Evolutionary conservation across 2,797 vertebrate genomes (phyloP), one percentile per base, ranked within the genome.

Genomic region (Gastrophryne carolinensis): DNA sequence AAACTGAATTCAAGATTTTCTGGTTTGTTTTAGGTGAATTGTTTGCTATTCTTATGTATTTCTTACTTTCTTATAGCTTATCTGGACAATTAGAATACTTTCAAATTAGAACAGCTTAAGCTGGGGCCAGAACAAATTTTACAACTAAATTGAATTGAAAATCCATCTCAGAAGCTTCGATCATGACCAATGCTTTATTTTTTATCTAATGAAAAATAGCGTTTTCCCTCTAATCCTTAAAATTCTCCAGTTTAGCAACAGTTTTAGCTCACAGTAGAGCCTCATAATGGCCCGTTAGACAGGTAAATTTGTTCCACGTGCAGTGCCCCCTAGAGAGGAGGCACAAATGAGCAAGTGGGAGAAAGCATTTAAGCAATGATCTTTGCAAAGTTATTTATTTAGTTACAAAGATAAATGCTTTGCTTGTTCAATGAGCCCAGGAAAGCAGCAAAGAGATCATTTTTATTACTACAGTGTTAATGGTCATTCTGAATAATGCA

Each of bases 231-330:
- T 23, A 35, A 64, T 71, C 67, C n/a, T 72, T 72, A 17, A 8
- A 65, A 65, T 50, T 47, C 17, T 47, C 34, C 37, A 12, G 12
- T 54, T 71, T 35, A 49, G 67, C 23, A 39, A 35, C 75, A 47
- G 74, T 34, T 66, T 76, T 21, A 17, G 37, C 50, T 57, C 75
- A 65, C 75, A 11, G 39, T 17, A 39, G 75, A 72, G 47, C 44
- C 32, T 57, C 70, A 57, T 58, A 68, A 66, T 47, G 66, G 75
- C 69, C 61, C 72, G 75, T 66, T 72, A 72, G 39, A 56, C 68
- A 72, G 61, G 32, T 54, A 71, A 29, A 72, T 78, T 72, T 29
- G 60, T 72, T 72, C 30, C 62, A 66, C 68, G 66, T 57, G 53
- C 68, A 47, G 75, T 52, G 75, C 68, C 37, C 75, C 68, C 62